Base-by-base conservation (phyloP, 2,888 invertebrate genomes). In the Rhingia campestris region DNA sequence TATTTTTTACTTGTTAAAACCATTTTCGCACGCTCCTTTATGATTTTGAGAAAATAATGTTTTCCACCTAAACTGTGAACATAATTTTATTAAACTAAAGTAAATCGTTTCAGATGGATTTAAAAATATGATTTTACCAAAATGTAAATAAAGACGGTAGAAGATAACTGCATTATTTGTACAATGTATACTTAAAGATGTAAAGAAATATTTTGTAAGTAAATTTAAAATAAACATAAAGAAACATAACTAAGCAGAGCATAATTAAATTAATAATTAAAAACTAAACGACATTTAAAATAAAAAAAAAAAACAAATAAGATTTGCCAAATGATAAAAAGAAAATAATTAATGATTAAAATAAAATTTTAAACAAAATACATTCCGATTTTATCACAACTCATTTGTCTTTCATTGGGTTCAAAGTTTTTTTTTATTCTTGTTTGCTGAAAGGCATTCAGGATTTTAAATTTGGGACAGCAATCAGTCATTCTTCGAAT, bases 121-220 rank as follows among this genome's bases (percentile, higher is more conserved):
- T 3, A 77, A 69, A 41, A 6, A 9, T 53, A 49, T 69, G 56
- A 58, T 84, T 74, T 74, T 70, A 74, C 69, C 73, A 84, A 80
- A 84, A 80, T 84, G 84, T 84, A 84, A 74, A 84, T 84, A 84
- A 75, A 80, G 37, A 84, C 56, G 58, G 59, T 80, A 49, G 35
- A 74, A 59, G 54, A 54, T 66, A 63, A 59, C 54, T 75, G 43
- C 69, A 66, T 84, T 73, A 80, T 75, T 66, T 75, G 80, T 79
- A 80, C 84, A 84, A 75, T 74, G 70, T 84, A 84, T 75, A 80
- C 69, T 84, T 82, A 67, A 75, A 67, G 70, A 70, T 84, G 84
- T 84, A 84, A 80, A 84, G 75, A 80, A 70, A 80, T 84, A 84
- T 80, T 84, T 84, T 84, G 69, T 84, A 84, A 80, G 84, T 84